These are phyloP conservation scores for Peromyscus leucopus DNA, from an alignment of 2,113 vertebrate species.

Conservation along the genomic window DNA sequence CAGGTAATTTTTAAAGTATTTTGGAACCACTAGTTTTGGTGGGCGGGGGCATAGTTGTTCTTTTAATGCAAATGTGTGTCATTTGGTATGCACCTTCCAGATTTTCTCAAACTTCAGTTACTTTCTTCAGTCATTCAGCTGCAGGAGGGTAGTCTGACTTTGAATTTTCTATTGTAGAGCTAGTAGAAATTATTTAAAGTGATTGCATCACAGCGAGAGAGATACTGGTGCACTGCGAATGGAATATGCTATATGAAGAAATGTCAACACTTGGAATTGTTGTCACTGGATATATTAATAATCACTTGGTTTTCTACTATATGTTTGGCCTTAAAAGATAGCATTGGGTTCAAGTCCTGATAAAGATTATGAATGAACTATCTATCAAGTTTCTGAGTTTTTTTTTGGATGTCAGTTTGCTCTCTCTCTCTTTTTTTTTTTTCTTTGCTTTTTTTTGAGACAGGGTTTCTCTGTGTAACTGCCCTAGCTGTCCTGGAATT, in stretches of 20 bases:
- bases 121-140: background rate
- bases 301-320: background rate
- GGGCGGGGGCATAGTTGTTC: background rate
- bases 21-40: background rate
- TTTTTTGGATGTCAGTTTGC: background rate
- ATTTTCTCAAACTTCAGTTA: background rate
- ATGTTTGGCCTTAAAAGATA: background rate
- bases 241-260: background rate
- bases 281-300: background rate
- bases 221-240: background rate
- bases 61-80: background rate
- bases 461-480: background rate
- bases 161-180: background rate
- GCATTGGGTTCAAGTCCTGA: background rate
- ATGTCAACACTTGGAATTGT: background rate
- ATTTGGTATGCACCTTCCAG: background rate
- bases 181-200: background rate
- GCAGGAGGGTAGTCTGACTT: background rate
- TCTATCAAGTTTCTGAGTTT: background rate
- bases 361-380: background rate
- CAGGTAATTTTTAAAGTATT: slow-evolving; percentile 17
- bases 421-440: background rate
- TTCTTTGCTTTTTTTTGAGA: background rate
- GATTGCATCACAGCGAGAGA: background rate
- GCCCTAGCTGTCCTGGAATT: background rate